These are phyloP conservation scores for Coremacera marginata DNA, from an alignment of 2,888 invertebrate genomes.

Conservation along the genomic window DNA sequence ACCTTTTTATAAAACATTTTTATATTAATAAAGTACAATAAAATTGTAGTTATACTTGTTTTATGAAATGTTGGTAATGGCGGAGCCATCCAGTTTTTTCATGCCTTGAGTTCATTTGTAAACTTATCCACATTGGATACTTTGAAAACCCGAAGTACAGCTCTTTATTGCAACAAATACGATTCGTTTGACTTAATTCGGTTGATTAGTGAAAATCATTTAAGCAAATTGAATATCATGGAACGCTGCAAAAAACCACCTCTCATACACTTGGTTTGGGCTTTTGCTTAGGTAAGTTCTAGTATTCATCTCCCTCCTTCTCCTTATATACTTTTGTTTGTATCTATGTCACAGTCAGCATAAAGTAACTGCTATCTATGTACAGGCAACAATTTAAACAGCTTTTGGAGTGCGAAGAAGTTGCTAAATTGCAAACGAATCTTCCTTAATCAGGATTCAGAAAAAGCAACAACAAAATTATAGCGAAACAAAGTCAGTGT, in stretches of 20 bases:
- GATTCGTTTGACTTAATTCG: constrained; percentile 26
- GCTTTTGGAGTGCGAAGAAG: background rate
- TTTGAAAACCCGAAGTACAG: background rate
- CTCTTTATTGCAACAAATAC: background rate
- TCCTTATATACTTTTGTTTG: no score
- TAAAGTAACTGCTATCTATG: background rate
- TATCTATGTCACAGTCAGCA: background rate
- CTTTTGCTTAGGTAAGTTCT: no score
- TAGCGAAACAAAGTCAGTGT: background rate
- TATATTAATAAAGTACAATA: no score
- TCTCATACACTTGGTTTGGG: background rate
- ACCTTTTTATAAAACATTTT: no score
- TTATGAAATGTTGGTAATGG: no score
- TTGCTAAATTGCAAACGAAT: constrained; percentile 27
- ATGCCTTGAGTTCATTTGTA: no score
- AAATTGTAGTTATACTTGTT: no score
- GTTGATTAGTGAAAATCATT: constrained; percentile 38
- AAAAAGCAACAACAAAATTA: background rate
- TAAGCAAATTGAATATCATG: constrained; percentile 33
- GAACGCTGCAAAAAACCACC: background rate
- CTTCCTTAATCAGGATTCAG: constrained; percentile 29
- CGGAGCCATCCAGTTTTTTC: no score
- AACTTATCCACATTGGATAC: no score
- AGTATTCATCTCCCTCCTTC: no score
- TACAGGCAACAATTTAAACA: background rate